Conservation (phyloP, 2,888 invertebrate species). For the Orthosia gracilis region DNA sequence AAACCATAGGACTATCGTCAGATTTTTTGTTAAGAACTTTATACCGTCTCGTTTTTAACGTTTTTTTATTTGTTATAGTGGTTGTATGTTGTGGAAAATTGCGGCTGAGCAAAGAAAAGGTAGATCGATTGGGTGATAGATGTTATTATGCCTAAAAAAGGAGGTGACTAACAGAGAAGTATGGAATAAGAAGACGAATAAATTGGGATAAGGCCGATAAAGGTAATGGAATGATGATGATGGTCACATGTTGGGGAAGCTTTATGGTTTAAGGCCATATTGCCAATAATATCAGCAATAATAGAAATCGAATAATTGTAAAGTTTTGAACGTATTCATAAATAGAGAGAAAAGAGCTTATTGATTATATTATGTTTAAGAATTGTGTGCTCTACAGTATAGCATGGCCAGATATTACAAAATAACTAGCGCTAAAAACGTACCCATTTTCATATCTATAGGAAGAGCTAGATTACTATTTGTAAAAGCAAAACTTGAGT, state of each 20-base stretch:
- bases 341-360: not conserved
- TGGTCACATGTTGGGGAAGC: not conserved
- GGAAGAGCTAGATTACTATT: constrained; percentile 9
- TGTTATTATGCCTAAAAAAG: too few species aligned
- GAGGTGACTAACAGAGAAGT: too few species aligned
- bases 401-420: not conserved
- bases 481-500: constrained; percentile 18
- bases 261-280: not conserved
- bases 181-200: too few species aligned
- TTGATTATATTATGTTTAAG: too few species aligned
- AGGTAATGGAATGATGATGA: not conserved
- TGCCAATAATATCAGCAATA: not conserved
- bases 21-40: not conserved
- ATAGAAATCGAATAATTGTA: too few species aligned
- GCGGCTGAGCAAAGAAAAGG: too few species aligned
- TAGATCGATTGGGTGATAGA: too few species aligned
- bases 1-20: not conserved
- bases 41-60: too few species aligned
- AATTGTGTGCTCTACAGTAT: not conserved
- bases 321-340: too few species aligned
- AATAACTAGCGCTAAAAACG: not conserved
- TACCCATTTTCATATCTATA: constrained; percentile 4
- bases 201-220: too few species aligned
- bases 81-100: not conserved
- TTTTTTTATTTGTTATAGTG: not conserved